Evolutionary conservation across 2,113 vertebrate genomes (phyloP), one percentile per base, ranked within the genome.

Genomic region (Ciconia maguari): DNA sequence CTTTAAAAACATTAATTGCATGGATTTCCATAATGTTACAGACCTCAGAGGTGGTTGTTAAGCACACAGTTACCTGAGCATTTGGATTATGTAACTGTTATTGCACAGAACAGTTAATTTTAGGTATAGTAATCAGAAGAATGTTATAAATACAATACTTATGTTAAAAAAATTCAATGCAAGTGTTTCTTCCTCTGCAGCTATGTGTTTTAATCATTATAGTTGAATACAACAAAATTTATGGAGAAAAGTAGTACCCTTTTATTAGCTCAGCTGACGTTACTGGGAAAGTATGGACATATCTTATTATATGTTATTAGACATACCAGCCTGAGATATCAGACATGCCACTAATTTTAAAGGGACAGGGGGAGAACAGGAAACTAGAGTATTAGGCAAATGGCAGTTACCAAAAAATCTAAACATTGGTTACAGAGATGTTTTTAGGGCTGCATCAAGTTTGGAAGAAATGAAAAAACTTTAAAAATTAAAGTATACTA

Each of bases 1-100:
- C 68, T 94, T 96, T 62, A 55, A 83, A 95, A 88, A 55, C 9
- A 61, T 70, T 78, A 83, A 80, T 57, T 76, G 10, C 34, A 72
- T 91, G n/a, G 38, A 62, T 87, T 83, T 95, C 17, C 36, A 52
- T 88, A 97, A 80, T 46, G 57, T 62, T 71, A 64, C 51, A 69
- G n/a, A 58, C 30, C 15, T 72, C 48, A 51, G 52, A 52, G 8
- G 26, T 26, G 24, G 3, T 60, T 72, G 38, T 55, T 92, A 83
- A 76, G 84, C n/a, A 86, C 72, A 34, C 29, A 49, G 34, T 41
- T 13, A 18, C 8, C 19, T 66, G 32, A 48, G 38, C 27, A 66
- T 84, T 81, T 68, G n/a, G 61, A 21, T 89, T 92, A 77, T 11
- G 17, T 22, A 60, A 91, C 11, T 25, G 13, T 77, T 91, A 42